phyloP scores from a whole-genome alignment of 2,113 vertebrate genomes.

The Ophthalmotilapia sp. region DNA sequence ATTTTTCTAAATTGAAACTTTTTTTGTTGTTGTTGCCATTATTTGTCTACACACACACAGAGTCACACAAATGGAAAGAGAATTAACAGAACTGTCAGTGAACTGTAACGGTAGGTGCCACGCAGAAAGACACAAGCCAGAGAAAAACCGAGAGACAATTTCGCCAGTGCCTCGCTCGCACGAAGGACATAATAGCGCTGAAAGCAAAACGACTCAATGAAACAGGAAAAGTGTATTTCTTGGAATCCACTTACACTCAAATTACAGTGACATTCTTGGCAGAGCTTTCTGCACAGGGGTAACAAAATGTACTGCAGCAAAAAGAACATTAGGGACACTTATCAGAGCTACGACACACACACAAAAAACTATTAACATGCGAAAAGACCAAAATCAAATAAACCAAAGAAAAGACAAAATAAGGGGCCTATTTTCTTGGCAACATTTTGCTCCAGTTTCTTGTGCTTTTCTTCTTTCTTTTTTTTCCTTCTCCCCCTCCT shows the following conservation, averaged over 20 bases:
- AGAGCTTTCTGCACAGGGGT: slow-evolving; percentile 3
- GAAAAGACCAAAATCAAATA: slow-evolving; percentile 18
- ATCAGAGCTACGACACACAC: slow-evolving; percentile 28
- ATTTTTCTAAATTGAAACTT: slow-evolving; percentile 20
- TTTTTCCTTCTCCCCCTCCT: background rate
- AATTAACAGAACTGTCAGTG: background rate
- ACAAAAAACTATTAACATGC: slow-evolving; percentile 16
- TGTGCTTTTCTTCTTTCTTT: background rate
- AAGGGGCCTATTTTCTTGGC: slow-evolving; percentile 24
- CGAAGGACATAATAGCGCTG: slow-evolving; percentile 48
- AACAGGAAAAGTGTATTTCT: slow-evolving; percentile 66
- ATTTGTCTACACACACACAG: background rate
- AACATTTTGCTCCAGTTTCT: background rate
- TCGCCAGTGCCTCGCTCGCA: slow-evolving; percentile 28
- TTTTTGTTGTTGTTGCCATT: background rate
- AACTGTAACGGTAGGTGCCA: slow-evolving; percentile 27
- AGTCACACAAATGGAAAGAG: background rate
- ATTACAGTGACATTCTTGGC: slow-evolving; percentile 68
- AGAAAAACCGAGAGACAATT: slow-evolving; percentile 32
- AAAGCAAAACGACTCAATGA: slow-evolving; percentile 56
- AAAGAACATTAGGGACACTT: slow-evolving; percentile 41
- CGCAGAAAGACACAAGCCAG: slow-evolving; percentile 6
- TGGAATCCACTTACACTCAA: slow-evolving; percentile 61
- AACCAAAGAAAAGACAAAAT: background rate
- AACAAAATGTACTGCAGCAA: slow-evolving; percentile 39